Evolutionary conservation across 2,113 vertebrate species (phyloP), one percentile per base, ranked within the genome.

Genomic region (Osmerus eperlanus): DNA sequence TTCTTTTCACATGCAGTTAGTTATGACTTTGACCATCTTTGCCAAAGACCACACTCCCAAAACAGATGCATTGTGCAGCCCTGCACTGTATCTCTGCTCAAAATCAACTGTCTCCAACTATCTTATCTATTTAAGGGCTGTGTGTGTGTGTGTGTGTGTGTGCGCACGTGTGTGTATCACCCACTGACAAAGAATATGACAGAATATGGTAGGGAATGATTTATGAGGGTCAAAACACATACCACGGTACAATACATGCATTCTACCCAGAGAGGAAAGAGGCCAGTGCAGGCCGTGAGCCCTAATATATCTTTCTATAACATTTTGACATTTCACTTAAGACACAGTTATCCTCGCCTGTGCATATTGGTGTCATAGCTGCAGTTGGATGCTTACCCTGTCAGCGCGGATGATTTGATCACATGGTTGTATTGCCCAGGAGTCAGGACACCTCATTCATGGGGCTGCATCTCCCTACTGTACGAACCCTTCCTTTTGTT

Each of bases 281-380:
- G 76, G 70, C 65, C 60, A 61, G 70, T 59, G 16, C 61, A 70
- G 64, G 62, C 36, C 1, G 11, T 70, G 69, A 81, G 75, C 73
- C 60, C 77, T 62, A 56, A 68, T 85, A 78, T 66, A 77, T 85
- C 80, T 85, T 64, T 75, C 70, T 66, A 32, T 64, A 76, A 72
- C 64, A 78, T 61, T 76, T 71, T 89, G 79, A 55, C 83, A 81
- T 82, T 83, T 84, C 67, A 75, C 75, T 88, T 84, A 78, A 77
- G 77, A 79, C 56, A 4, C 25, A n/a, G 67, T 75, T 80, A 82
- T 75, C 67, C 52, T 4, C 36, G 67, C 28, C 68, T 67, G 65
- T 68, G 21, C 68, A 75, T 68, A 63, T 14, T 47, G 62, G 41
- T 63, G 52, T 65, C 59, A 71, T 72, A 58, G 53, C 41, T 32